phyloP scores from a whole-genome alignment of 2,113 vertebrate genomes.

The Crotalus viridis region DNA sequence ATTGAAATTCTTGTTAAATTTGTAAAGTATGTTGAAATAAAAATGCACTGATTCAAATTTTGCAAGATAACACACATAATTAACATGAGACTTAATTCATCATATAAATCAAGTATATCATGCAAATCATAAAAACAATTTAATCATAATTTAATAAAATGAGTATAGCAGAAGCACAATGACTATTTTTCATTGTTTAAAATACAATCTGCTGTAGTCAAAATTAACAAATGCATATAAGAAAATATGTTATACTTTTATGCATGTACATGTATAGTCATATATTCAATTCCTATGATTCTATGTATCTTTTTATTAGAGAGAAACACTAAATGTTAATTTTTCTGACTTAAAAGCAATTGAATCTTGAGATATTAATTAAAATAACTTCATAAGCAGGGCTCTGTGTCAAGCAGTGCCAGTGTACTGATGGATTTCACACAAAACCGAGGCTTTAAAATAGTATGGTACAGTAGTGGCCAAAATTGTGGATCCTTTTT shows the following conservation, averaged over 20 bases:
- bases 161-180: background rate
- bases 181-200: background rate
- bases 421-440: background rate
- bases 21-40: background rate
- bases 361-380: background rate
- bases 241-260: background rate
- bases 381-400: background rate
- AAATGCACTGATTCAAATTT: background rate
- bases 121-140: background rate
- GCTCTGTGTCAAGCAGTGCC: background rate
- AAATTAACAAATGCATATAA: background rate
- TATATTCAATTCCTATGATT: background rate
- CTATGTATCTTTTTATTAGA: background rate
- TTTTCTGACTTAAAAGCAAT: background rate
- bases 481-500: no score
- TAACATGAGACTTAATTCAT: background rate
- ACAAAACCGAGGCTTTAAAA: background rate
- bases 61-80: background rate
- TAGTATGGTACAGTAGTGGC: no score
- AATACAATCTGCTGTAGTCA: background rate
- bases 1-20: background rate
- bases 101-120: background rate
- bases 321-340: background rate
- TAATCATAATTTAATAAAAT: constrained; percentile 13
- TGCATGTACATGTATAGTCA: constrained; percentile 17